Conservation (phyloP, 2,113 vertebrate genomes). For the Collichthys lucidus region DNA sequence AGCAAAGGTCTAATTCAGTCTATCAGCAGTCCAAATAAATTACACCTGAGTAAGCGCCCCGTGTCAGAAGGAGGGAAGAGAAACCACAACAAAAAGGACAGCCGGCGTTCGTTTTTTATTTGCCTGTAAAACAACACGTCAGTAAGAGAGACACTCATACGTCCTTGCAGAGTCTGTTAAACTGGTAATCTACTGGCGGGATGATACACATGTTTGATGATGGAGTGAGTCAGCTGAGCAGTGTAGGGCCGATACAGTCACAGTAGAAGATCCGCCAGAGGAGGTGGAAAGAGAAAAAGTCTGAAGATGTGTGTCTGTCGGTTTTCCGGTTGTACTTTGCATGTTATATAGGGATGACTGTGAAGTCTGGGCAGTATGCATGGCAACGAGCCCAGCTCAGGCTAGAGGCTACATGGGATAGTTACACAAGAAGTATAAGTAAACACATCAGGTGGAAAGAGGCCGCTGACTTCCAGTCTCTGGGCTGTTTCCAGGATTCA, state of each 20-base stretch:
- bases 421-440: slow-evolving; percentile 66
- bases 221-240: slow-evolving; percentile 18
- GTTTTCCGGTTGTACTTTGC: neutral
- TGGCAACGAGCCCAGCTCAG: slow-evolving; percentile 57
- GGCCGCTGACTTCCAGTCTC: slow-evolving; percentile 47
- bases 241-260: slow-evolving; percentile 31
- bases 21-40: slow-evolving; percentile 52
- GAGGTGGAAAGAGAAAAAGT: neutral
- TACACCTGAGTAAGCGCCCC: slow-evolving; percentile 69
- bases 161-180: slow-evolving; percentile 2
- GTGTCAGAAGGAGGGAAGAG: slow-evolving; percentile 33
- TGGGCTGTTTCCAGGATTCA: slow-evolving; percentile 51
- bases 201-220: neutral
- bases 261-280: slow-evolving; percentile 46
- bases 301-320: neutral
- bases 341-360: neutral
- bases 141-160: neutral
- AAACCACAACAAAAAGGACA: slow-evolving; percentile 23
- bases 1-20: slow-evolving; percentile 50
- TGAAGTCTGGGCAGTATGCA: slow-evolving; percentile 35
- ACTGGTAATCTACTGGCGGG: slow-evolving; percentile 7
- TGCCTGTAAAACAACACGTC: slow-evolving; percentile 10
- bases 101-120: slow-evolving; percentile 6
- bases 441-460: slow-evolving; percentile 62
- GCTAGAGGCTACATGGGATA: slow-evolving; percentile 58